Percentiles rank a stretch among this genome's conserved stretches.
Conservation (phyloP, 2,888 invertebrate species). For the Ctena decussata region DNA sequence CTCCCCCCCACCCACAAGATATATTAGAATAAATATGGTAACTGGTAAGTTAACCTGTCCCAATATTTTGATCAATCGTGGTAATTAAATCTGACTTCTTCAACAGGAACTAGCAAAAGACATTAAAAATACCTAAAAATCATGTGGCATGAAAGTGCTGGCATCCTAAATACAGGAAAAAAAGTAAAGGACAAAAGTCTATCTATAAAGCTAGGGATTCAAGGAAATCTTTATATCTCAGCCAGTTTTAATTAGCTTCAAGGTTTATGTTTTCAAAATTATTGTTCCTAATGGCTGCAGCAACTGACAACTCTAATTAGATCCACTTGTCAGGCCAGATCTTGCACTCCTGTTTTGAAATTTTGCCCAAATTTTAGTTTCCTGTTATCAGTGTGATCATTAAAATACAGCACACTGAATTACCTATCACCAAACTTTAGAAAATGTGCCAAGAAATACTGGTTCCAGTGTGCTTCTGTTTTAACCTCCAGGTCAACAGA, state of each 20-base stretch:
- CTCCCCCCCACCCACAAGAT: too few species aligned
- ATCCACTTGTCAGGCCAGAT: slow-evolving; percentile 62
- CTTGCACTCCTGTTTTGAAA: slow-evolving; percentile 52
- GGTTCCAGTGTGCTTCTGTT: neutral
- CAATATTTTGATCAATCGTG: too few species aligned
- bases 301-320: slow-evolving; percentile 62
- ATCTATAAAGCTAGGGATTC: neutral
- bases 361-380: slow-evolving; percentile 54
- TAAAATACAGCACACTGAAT: neutral
- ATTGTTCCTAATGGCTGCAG: slow-evolving; percentile 62
- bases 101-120: too few species aligned
- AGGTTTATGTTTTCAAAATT: slow-evolving; percentile 64
- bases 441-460: neutral
- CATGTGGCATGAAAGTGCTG: too few species aligned
- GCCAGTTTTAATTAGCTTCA: slow-evolving; percentile 62
- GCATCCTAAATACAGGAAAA: too few species aligned
- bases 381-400: slow-evolving; percentile 13
- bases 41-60: too few species aligned
- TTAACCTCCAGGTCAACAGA: neutral
- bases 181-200: neutral
- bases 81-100: too few species aligned
- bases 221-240: neutral
- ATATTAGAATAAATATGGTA: too few species aligned
- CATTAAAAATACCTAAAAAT: too few species aligned
- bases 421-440: slow-evolving; percentile 4